These are phyloP conservation scores for Odontesthes bonariensis DNA, from an alignment of 2,113 vertebrate species.

Conservation along the genomic window DNA sequence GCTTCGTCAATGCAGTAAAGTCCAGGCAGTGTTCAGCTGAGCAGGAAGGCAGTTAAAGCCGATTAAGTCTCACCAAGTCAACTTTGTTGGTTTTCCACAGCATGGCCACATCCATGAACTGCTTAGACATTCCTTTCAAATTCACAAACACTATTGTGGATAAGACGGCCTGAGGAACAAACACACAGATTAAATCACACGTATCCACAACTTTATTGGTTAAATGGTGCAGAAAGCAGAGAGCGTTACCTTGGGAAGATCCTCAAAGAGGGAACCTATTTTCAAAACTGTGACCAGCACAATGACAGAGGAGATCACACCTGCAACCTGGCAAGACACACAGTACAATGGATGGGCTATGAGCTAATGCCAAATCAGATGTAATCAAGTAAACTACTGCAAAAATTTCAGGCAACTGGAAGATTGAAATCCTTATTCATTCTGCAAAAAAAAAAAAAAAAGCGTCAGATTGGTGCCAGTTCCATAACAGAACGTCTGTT, in stretches of 20 bases:
- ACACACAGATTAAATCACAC: neutral
- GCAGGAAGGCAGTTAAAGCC: neutral
- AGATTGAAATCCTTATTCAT: neutral
- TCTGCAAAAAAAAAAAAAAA: too few species aligned
- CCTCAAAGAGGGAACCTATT: constrained; percentile 89
- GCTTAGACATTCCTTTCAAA: constrained; percentile 93
- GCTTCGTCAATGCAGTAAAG: neutral
- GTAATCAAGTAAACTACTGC: neutral
- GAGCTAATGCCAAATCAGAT: neutral
- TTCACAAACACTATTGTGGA: constrained; percentile 90
- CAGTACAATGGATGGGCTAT: neutral
- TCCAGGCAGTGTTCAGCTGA: constrained; percentile 9
- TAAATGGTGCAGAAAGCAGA: neutral
- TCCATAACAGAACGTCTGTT: too few species aligned
- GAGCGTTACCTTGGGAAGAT: constrained; percentile 90
- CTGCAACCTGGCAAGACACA: constrained; percentile 83
- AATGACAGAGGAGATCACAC: constrained; percentile 86
- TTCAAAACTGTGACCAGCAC: constrained; percentile 91
- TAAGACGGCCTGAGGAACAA: constrained; percentile 87
- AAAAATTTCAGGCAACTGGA: neutral
- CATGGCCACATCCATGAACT: constrained; percentile 83
- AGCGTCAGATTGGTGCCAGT: too few species aligned
- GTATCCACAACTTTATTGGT: neutral
- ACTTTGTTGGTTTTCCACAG: constrained; percentile 89
- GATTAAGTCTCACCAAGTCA: constrained; percentile 86